These are phyloP conservation scores for Eubucco bourcierii DNA, from an alignment of 2,113 vertebrate genomes.

Conservation along the genomic window DNA sequence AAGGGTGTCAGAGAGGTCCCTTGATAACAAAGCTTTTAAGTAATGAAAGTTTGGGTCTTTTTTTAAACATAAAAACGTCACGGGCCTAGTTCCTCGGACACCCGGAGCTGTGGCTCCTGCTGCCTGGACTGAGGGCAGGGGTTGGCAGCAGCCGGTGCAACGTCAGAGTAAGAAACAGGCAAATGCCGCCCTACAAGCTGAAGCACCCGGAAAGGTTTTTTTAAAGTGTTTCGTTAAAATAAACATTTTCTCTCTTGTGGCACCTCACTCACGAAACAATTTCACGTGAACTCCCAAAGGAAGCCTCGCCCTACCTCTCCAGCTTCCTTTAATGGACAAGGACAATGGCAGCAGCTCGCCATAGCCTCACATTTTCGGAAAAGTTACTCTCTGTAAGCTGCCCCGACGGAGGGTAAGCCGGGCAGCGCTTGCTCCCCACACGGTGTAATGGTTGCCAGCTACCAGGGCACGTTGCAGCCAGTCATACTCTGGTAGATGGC, in stretches of 20 bases:
- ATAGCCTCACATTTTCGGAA: not conserved
- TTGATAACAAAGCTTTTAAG: not conserved
- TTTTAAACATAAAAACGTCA: too few relatives aligned
- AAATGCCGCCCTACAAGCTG: not conserved
- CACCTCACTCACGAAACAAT: not conserved
- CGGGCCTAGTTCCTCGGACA: not conserved
- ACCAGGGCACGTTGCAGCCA: not conserved
- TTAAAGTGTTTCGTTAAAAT: not conserved
- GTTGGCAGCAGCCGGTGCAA: not conserved
- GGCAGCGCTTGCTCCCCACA: not conserved
- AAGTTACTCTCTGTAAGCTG: accelerated
- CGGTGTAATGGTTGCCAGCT: not conserved
- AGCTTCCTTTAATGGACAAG: not conserved
- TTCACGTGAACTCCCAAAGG: not conserved
- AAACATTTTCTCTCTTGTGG: not conserved
- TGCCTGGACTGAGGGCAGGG: not conserved
- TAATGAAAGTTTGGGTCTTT: not conserved
- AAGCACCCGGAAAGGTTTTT: not conserved
- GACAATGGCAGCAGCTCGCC: slow-evolving; percentile 10
- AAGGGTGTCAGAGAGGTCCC: not conserved
- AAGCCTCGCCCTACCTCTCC: not conserved
- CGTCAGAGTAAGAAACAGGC: accelerated
- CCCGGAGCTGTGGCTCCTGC: not conserved
- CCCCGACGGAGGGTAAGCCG: not conserved
- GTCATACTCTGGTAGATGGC: accelerated